Evolutionary conservation across 2,113 vertebrate species (phyloP).

Genomic region (Alligator mississippiensis): DNA sequence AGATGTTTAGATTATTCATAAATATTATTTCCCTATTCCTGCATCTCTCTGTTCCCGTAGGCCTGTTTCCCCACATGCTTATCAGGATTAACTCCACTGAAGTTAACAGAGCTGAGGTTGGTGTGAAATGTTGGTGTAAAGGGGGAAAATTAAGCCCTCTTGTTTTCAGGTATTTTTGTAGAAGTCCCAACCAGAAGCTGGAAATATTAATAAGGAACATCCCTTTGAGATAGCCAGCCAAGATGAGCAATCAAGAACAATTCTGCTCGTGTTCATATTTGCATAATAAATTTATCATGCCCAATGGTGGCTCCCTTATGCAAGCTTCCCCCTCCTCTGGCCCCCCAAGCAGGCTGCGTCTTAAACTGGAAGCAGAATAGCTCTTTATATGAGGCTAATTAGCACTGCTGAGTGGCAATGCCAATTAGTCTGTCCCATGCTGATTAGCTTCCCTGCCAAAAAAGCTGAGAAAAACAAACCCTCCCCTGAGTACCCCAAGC

Average conservation of each 20-base stretch:
- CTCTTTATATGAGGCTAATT: too few relatives aligned
- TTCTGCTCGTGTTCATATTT: not conserved
- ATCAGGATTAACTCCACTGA: not conserved
- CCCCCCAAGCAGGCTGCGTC: too few relatives aligned
- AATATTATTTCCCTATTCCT: not conserved
- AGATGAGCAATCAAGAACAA: not conserved
- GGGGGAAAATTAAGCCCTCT: not conserved
- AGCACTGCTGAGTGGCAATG: too few relatives aligned
- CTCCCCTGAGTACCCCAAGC: too few relatives aligned
- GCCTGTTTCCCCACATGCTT: not conserved
- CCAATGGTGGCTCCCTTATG: too few relatives aligned
- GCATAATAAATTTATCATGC: not conserved
- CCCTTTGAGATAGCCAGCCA: constrained; percentile 7
- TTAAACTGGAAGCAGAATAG: too few relatives aligned
- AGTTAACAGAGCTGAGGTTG: not conserved
- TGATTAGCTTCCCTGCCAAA: too few relatives aligned
- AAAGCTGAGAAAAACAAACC: too few relatives aligned
- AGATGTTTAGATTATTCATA: not conserved
- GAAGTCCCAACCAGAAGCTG: constrained; percentile 9
- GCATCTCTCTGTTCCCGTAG: not conserved
- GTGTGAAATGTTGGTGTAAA: not conserved
- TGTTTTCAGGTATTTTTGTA: constrained; percentile 1
- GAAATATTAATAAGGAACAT: constrained; percentile 17
- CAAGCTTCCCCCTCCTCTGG: too few relatives aligned
- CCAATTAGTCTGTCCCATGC: too few relatives aligned